These are phyloP conservation scores for Notamacropus eugenii DNA, from an alignment of 2,797 vertebrate genomes.

Conservation along the genomic window DNA sequence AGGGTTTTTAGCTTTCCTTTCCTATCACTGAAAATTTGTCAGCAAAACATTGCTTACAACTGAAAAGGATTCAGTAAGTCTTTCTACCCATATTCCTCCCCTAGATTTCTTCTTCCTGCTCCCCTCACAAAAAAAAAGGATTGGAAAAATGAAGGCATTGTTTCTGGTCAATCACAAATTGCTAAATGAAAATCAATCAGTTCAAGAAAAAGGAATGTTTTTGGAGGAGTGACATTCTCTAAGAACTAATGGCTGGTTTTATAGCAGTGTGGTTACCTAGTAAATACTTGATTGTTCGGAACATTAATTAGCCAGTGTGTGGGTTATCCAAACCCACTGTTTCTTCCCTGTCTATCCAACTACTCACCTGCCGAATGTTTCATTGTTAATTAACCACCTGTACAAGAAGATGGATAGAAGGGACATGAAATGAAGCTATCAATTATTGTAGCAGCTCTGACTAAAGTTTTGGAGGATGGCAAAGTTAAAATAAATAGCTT, in stretches of 20 bases:
- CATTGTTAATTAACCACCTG: not conserved
- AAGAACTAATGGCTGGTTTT: not conserved
- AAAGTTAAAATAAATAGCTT: not conserved
- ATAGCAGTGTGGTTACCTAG: not conserved
- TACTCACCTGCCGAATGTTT: not conserved
- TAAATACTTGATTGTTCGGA: not conserved
- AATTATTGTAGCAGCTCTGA: not conserved
- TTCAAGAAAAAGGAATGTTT: not conserved
- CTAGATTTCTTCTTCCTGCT: not conserved
- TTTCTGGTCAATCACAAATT: not conserved
- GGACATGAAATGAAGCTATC: not conserved
- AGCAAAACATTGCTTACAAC: constrained; percentile 6
- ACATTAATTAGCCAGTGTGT: not conserved
- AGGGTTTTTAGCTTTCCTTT: constrained; percentile 37
- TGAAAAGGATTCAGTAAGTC: constrained; percentile 2
- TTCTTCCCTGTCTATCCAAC: not conserved
- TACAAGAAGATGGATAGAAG: not conserved
- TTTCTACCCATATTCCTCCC: not conserved
- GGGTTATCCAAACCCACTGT: not conserved
- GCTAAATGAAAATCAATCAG: not conserved
- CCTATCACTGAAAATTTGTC: constrained; percentile 15
- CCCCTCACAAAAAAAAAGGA: not conserved
- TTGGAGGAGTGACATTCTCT: not conserved
- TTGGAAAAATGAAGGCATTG: not conserved
- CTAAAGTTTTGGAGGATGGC: not conserved